Evolutionary conservation across 2,888 invertebrate genomes (phyloP).

Genomic region (Oscheius sp.): DNA sequence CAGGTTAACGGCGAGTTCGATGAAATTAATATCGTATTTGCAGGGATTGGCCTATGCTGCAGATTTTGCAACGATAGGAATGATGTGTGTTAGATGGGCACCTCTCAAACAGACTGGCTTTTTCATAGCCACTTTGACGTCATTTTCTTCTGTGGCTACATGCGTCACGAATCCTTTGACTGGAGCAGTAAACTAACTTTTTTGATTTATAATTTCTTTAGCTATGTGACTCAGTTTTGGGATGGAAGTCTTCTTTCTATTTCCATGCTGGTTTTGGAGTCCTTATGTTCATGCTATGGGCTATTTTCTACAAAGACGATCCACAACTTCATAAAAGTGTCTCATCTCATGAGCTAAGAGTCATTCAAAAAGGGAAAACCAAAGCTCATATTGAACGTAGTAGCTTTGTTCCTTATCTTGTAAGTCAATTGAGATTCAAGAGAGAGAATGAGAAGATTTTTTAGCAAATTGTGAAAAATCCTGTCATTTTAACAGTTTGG

Average conservation of each 20-base stretch:
- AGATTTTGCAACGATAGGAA: constrained; percentile 54
- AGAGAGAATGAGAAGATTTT: neutral
- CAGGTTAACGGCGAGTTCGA: constrained; percentile 36
- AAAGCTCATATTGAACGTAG: constrained; percentile 60
- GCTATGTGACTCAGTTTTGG: constrained; percentile 52
- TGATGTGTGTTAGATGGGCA: constrained; percentile 61
- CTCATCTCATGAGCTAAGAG: constrained; percentile 46
- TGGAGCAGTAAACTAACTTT: constrained; percentile 48
- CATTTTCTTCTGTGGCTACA: constrained; percentile 60
- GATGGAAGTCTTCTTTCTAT: constrained; percentile 66
- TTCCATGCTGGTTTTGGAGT: constrained; percentile 46
- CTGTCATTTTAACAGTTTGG: constrained; percentile 58
- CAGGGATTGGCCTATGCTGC: constrained; percentile 50
- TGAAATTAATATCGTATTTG: neutral
- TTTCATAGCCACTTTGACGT: constrained; percentile 62
- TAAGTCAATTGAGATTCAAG: no score
- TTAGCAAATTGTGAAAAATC: constrained; percentile 58
- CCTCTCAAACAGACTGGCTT: constrained; percentile 61
- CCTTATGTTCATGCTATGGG: constrained; percentile 47
- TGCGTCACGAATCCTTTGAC: constrained; percentile 60
- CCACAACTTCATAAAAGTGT: constrained; percentile 44
- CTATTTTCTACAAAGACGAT: constrained; percentile 52
- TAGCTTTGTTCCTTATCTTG: constrained; percentile 62
- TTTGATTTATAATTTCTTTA: constrained; percentile 21
- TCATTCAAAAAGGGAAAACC: constrained; percentile 61